Percentiles rank a stretch among this genome's conserved stretches.
phyloP scores from a whole-genome alignment of 2,888 invertebrate species.

The Oscheius sp. region DNA sequence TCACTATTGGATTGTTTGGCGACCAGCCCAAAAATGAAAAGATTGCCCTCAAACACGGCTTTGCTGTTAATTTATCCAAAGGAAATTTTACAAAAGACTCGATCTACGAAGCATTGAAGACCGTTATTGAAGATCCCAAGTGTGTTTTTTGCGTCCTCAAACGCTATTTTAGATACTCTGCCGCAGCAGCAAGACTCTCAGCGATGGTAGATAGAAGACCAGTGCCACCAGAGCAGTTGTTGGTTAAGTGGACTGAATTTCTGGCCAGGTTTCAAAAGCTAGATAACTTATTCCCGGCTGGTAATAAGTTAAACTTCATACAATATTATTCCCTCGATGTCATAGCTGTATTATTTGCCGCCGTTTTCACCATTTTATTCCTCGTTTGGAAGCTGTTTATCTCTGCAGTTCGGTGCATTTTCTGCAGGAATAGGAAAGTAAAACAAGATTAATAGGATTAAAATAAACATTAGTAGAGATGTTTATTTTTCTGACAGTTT shows the following conservation, averaged over 20 bases:
- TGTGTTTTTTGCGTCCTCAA: not conserved
- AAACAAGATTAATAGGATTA: not conserved
- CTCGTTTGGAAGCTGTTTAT: conserved; percentile 12
- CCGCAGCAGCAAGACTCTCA: conserved; percentile 38
- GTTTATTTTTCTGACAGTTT: too few species aligned
- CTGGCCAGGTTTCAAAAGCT: conserved; percentile 52
- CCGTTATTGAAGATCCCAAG: conserved; percentile 30
- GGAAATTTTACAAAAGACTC: conserved; percentile 17
- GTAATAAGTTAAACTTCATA: conserved; percentile 49
- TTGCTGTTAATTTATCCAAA: conserved; percentile 28
- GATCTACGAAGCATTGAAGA: conserved; percentile 23
- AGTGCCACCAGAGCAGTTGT: conserved; percentile 44
- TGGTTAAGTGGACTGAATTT: conserved; percentile 58
- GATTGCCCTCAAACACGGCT: conserved; percentile 53
- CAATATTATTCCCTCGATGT: conserved; percentile 57
- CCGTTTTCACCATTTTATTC: conserved; percentile 34
- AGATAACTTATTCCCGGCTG: conserved; percentile 48
- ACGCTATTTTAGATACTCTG: conserved; percentile 37
- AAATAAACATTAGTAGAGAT: too few species aligned
- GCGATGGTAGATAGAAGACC: conserved; percentile 55
- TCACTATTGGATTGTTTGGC: conserved; percentile 54
- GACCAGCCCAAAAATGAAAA: conserved; percentile 55
- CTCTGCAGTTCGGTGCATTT: not conserved
- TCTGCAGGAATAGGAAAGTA: not conserved
- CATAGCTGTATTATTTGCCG: conserved; percentile 33